Evolutionary conservation across 2,888 invertebrate species (phyloP).

Genomic region (Apamea anceps): DNA sequence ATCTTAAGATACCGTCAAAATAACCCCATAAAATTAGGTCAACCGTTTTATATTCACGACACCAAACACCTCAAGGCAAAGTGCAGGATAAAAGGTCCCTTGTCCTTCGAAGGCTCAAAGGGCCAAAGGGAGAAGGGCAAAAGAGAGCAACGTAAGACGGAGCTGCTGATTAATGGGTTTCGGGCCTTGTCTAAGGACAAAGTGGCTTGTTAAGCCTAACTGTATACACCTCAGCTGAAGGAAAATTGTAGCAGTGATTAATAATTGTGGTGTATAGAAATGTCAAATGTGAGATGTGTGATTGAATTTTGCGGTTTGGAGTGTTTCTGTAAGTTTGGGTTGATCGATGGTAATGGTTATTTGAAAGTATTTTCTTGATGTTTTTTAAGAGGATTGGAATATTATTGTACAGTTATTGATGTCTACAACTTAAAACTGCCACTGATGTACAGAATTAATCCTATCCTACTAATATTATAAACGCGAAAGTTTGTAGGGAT

Average conservation of each 20-base stretch:
- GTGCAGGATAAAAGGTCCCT: slow-evolving; percentile 45
- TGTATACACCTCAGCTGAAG: slow-evolving; percentile 21
- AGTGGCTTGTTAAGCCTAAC: slow-evolving; percentile 18
- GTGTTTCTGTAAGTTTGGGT: background rate
- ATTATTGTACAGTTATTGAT: background rate
- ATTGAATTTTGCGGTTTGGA: slow-evolving; percentile 27
- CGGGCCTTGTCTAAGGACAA: slow-evolving; percentile 10
- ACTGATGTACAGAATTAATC: background rate
- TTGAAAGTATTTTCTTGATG: background rate
- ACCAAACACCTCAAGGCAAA: slow-evolving; percentile 58
- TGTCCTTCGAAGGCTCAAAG: slow-evolving; percentile 48
- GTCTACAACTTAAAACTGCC: background rate
- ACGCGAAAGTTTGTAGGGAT: too few relatives aligned
- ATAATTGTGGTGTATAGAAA: slow-evolving; percentile 50
- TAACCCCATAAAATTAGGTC: slow-evolving; percentile 46
- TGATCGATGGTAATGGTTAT: background rate
- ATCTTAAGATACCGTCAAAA: slow-evolving; percentile 18
- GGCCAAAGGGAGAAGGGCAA: slow-evolving; percentile 30
- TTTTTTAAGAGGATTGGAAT: background rate
- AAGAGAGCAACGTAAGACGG: slow-evolving; percentile 42
- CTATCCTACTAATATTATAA: background rate
- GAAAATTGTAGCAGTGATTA: slow-evolving; percentile 51
- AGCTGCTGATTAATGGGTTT: slow-evolving; percentile 48
- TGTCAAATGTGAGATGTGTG: slow-evolving; percentile 36
- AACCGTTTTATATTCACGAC: slow-evolving; percentile 55